phyloP scores from a whole-genome alignment of 1,140 invertebrate genomes.

The Achatina immaculata region DNA sequence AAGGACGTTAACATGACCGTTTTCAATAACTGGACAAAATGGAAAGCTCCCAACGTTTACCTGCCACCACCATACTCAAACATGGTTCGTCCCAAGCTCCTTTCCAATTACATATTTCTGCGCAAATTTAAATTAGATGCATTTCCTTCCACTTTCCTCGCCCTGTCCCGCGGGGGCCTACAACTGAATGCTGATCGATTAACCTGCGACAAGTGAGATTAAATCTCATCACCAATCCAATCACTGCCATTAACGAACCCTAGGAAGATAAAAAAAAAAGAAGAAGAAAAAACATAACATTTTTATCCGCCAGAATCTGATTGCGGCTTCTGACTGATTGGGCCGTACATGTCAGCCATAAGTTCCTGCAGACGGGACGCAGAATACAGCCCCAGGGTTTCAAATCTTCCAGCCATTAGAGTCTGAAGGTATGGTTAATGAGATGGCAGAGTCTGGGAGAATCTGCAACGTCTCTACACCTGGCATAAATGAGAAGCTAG shows the following conservation, averaged over 20 bases:
- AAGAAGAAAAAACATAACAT: not conserved
- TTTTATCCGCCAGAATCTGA: not conserved
- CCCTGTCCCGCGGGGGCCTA: not conserved
- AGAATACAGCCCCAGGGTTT: not conserved
- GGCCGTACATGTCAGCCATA: not conserved
- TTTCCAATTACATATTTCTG: too few relatives aligned
- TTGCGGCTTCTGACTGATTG: constrained; percentile 1
- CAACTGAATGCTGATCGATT: constrained; percentile 6
- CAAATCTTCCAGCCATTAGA: too few relatives aligned
- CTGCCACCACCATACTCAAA: too few relatives aligned
- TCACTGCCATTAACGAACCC: constrained; percentile 2
- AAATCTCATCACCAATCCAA: constrained; percentile 4
- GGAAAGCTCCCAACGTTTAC: too few relatives aligned
- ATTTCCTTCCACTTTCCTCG: not conserved
- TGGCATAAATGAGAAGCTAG: too few relatives aligned
- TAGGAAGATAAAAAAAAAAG: too few relatives aligned
- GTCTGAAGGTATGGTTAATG: too few relatives aligned
- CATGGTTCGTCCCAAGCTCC: too few relatives aligned
- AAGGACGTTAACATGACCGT: too few relatives aligned
- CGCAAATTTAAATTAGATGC: not conserved
- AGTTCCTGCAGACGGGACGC: not conserved
- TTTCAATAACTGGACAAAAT: too few relatives aligned
- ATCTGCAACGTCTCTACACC: too few relatives aligned
- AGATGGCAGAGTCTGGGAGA: too few relatives aligned
- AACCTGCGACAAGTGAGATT: not conserved